These are phyloP conservation scores for Emydocephalus ijimae DNA, from an alignment of 2,113 vertebrate species.

Conservation along the genomic window DNA sequence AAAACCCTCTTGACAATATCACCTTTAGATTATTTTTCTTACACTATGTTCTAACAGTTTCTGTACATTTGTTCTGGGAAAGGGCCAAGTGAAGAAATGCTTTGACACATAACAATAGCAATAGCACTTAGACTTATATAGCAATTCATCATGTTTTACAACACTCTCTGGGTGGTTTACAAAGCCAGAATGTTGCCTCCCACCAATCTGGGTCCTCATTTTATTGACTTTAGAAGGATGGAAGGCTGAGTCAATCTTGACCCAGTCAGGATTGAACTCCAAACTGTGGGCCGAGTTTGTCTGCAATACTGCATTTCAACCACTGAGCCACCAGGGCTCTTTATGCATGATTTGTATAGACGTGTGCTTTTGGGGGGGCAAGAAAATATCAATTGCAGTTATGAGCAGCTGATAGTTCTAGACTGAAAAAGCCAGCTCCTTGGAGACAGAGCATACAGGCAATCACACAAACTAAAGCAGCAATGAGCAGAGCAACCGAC, in stretches of 20 bases:
- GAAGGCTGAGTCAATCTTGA: not conserved
- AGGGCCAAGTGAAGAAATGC: not conserved
- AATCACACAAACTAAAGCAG: not conserved
- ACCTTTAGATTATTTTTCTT: not conserved
- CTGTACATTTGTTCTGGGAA: not conserved
- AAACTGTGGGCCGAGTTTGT: not conserved
- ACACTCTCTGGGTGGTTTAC: not conserved
- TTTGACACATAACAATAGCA: not conserved
- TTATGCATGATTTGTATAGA: not conserved
- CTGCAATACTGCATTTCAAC: not conserved
- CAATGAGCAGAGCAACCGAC: not conserved
- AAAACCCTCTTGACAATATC: constrained; percentile 1
- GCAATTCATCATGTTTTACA: not conserved
- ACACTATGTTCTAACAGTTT: not conserved
- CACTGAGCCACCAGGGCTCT: not conserved
- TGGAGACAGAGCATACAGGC: not conserved
- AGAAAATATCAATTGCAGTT: not conserved
- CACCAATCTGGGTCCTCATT: not conserved
- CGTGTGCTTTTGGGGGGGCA: not conserved
- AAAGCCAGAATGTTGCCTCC: not conserved
- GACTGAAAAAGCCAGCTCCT: not conserved
- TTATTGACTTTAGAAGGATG: not conserved
- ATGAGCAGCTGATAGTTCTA: not conserved
- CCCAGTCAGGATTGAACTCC: not conserved
- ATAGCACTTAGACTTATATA: not conserved